phyloP scores from a whole-genome alignment of 2,797 vertebrate genomes.

The Lateolabrax maculatus region DNA sequence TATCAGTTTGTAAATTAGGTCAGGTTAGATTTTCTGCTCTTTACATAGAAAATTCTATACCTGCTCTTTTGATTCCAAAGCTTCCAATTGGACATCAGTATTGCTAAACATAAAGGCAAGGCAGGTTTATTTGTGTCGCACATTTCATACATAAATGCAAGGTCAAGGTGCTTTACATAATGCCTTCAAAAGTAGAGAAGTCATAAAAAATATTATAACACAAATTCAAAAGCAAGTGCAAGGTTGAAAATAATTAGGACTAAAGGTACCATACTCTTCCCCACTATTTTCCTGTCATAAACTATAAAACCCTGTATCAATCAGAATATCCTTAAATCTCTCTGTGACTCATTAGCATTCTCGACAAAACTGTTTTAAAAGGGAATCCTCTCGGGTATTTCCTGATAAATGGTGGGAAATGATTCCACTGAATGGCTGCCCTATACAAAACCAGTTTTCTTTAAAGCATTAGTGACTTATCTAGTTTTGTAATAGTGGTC shows the following conservation, averaged over 20 bases:
- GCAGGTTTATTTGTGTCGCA: neutral
- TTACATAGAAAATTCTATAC: neutral
- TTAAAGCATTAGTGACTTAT: neutral
- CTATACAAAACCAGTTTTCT: too few relatives aligned
- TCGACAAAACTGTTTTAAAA: too few relatives aligned
- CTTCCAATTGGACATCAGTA: neutral
- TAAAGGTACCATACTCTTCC: neutral
- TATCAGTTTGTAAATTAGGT: neutral
- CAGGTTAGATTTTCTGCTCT: neutral
- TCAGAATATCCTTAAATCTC: neutral
- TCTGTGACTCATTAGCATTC: neutral
- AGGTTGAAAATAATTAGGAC: neutral
- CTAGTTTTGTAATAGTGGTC: neutral
- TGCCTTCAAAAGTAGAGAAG: neutral
- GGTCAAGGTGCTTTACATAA: conserved; percentile 15
- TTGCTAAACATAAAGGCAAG: neutral
- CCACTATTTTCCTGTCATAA: too few relatives aligned
- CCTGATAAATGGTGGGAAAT: too few relatives aligned
- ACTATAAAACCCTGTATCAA: neutral
- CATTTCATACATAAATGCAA: neutral
- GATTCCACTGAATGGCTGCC: too few relatives aligned
- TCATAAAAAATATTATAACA: neutral
- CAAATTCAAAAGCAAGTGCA: conserved; percentile 7
- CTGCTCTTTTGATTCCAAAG: neutral
- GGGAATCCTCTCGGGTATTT: too few relatives aligned